phyloP scores from a whole-genome alignment of 1,140 invertebrate species.

The Radopholus similis region DNA sequence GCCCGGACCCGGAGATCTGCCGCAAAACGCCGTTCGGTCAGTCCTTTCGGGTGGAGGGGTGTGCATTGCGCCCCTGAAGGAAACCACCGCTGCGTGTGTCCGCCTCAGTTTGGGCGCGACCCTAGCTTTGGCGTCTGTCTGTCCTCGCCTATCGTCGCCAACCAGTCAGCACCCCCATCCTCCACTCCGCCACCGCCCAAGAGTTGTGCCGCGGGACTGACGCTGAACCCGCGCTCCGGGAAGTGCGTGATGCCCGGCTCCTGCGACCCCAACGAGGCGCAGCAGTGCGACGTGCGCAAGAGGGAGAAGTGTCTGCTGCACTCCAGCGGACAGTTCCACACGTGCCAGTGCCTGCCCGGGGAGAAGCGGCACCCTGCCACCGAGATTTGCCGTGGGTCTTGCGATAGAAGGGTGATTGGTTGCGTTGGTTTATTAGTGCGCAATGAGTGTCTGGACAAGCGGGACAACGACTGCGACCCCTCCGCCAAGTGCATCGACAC shows the following conservation, averaged over 20 bases:
- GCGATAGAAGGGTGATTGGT: neutral
- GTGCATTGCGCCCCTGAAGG: slow-evolving; percentile 20
- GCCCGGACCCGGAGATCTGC: slow-evolving; percentile 55
- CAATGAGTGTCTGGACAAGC: slow-evolving; percentile 50
- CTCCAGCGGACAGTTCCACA: slow-evolving; percentile 52
- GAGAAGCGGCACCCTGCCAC: slow-evolving; percentile 56
- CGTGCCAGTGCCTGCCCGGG: slow-evolving; percentile 49
- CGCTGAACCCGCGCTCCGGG: slow-evolving; percentile 43
- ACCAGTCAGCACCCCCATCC: slow-evolving; percentile 28
- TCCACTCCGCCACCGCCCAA: neutral
- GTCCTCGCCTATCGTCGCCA: neutral
- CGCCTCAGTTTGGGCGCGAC: slow-evolving; percentile 46
- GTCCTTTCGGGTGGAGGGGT: neutral
- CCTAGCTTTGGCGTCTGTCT: slow-evolving; percentile 47
- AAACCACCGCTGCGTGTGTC: slow-evolving; percentile 55
- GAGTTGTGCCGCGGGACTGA: slow-evolving; percentile 40
- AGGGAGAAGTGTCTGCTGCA: slow-evolving; percentile 55
- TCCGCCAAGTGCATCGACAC: slow-evolving; percentile 57
- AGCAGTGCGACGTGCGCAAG: slow-evolving; percentile 52
- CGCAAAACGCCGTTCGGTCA: slow-evolving; percentile 33
- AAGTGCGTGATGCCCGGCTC: slow-evolving; percentile 54
- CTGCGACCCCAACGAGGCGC: slow-evolving; percentile 45
- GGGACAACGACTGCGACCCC: slow-evolving; percentile 54
- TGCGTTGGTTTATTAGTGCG: slow-evolving; percentile 52
- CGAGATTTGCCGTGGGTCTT: slow-evolving; percentile 54